These are phyloP conservation scores for Polydrusus pterygomalis DNA, from an alignment of 2,888 invertebrate species.

Conservation along the genomic window DNA sequence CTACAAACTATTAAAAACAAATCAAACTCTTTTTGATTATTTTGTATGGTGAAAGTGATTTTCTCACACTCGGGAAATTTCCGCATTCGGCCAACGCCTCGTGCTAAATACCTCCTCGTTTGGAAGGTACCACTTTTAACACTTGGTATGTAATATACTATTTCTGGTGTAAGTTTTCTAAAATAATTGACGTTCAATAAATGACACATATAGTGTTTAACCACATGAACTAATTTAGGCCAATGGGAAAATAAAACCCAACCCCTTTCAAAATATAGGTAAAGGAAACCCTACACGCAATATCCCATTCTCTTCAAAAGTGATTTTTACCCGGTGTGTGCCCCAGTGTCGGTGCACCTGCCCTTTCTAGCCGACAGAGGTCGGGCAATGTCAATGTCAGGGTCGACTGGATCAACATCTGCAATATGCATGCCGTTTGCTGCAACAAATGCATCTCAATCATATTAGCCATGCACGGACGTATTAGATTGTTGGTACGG, in stretches of 20 bases:
- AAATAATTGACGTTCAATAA: no score
- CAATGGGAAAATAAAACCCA: conserved; percentile 31
- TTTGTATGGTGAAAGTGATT: no score
- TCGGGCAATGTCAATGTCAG: conserved; percentile 72
- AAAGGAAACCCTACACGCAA: conserved; percentile 45
- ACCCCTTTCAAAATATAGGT: conserved; percentile 32
- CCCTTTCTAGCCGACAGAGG: conserved; percentile 65
- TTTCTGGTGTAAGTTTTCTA: no score
- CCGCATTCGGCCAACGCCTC: no score
- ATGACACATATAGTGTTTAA: no score
- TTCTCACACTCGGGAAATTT: no score
- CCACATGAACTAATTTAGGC: conserved; percentile 20
- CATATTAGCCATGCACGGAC: conserved; percentile 47
- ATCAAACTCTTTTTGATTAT: no score
- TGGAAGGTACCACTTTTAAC: no score
- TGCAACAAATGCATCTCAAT: conserved; percentile 65
- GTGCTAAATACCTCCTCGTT: no score
- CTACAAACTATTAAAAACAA: no score
- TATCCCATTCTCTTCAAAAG: conserved; percentile 30
- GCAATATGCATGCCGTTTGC: conserved; percentile 62
- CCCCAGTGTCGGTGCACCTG: conserved; percentile 60
- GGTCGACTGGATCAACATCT: conserved; percentile 72
- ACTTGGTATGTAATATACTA: no score
- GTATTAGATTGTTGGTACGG: conserved; percentile 43
- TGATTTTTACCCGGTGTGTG: conserved; percentile 48